Evolutionary conservation across 2,888 invertebrate species (phyloP).

Genomic region (Platycheirus rosarum): DNA sequence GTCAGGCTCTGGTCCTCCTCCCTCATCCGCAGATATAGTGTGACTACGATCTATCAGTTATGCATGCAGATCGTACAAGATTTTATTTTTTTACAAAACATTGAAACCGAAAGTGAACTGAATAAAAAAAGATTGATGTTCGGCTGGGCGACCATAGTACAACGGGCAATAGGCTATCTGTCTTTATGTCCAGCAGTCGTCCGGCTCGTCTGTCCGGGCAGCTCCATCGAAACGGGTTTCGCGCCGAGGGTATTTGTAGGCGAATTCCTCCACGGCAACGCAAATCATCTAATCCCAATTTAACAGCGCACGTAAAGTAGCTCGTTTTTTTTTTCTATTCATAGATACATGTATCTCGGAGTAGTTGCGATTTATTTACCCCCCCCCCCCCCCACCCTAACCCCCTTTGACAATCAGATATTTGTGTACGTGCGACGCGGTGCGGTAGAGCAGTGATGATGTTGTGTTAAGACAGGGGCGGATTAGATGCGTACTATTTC

Average conservation of each 20-base stretch:
- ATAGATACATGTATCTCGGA: constrained; percentile 60
- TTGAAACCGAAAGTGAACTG: constrained; percentile 73
- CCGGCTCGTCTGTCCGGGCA: constrained; percentile 49
- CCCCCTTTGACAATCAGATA: constrained; percentile 65
- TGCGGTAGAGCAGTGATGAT: constrained; percentile 44
- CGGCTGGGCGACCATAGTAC: constrained; percentile 54
- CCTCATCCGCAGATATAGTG: constrained; percentile 22
- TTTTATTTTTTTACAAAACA: constrained; percentile 61
- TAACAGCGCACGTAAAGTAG: constrained; percentile 74
- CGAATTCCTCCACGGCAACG: constrained; percentile 73
- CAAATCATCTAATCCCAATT: constrained; percentile 74
- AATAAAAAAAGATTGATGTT: constrained; percentile 70
- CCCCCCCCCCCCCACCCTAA: too few species aligned
- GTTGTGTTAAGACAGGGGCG: constrained; percentile 1
- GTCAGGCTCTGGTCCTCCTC: constrained; percentile 24
- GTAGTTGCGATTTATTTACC: constrained; percentile 67
- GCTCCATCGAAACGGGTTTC: constrained; percentile 52
- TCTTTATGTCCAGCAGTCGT: constrained; percentile 65
- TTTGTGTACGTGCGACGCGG: constrained; percentile 50
- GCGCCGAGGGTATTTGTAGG: constrained; percentile 61
- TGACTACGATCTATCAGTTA: constrained; percentile 60
- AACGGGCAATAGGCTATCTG: constrained; percentile 65
- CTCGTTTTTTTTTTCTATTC: constrained; percentile 67
- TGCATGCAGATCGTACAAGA: constrained; percentile 29
- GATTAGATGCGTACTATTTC: not conserved